Conservation (phyloP, 2,113 vertebrate species). For the Patagioenas fasciata region DNA sequence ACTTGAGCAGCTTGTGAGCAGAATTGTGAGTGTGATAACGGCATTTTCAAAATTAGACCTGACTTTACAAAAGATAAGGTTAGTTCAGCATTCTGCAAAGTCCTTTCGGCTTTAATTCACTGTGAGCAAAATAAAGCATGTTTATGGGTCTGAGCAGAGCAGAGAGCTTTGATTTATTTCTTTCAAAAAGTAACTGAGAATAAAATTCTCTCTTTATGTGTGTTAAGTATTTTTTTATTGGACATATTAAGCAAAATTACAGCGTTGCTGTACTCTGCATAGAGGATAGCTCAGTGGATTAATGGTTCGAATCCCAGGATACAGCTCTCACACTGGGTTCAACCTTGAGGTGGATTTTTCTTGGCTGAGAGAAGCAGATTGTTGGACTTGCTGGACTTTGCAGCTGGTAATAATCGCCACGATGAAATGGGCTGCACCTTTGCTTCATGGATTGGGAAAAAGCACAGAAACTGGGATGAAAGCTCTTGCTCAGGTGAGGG, state of each 20-base stretch:
- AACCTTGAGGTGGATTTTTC: slow-evolving; percentile 10
- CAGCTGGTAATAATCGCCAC: not conserved
- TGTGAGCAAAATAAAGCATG: slow-evolving; percentile 42
- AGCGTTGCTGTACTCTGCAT: slow-evolving; percentile 1
- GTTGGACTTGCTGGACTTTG: not conserved
- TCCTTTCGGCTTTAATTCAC: slow-evolving; percentile 5
- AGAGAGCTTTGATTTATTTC: slow-evolving; percentile 41
- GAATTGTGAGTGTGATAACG: not conserved
- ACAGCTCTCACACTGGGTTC: not conserved
- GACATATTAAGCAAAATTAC: slow-evolving; percentile 45
- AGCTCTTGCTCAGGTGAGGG: not conserved
- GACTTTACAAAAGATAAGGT: slow-evolving; percentile 6
- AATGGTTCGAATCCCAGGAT: slow-evolving; percentile 17
- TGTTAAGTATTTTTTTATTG: slow-evolving; percentile 37
- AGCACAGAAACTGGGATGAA: not conserved
- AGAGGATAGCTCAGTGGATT: not conserved
- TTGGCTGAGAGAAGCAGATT: not conserved
- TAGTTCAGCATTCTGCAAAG: slow-evolving; percentile 46
- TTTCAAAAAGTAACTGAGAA: slow-evolving; percentile 40
- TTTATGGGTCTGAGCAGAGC: slow-evolving; percentile 24
- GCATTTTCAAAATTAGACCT: slow-evolving; percentile 10
- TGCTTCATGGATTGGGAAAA: not conserved
- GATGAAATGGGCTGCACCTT: not conserved
- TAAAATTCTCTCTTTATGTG: slow-evolving; percentile 24
- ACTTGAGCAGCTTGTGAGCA: not conserved